Evolutionary conservation across 2,888 invertebrate genomes (phyloP), one percentile per base, ranked within the genome.

Genomic region (Rhagophthalmus giganteus): DNA sequence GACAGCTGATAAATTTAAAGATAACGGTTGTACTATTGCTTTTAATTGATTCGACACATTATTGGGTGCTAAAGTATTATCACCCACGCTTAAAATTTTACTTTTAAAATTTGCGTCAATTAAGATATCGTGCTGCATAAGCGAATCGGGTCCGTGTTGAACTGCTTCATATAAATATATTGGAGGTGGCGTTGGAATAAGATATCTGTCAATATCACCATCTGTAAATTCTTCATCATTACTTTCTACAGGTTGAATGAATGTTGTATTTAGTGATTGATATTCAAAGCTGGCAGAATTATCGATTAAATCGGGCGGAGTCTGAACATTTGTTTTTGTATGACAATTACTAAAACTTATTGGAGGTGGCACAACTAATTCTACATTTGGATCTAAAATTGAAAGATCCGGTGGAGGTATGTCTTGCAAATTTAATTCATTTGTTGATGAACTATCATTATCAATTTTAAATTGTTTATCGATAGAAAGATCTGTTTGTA

Each of bases 291-390:
- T 27, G 6, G 27, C 3, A 27, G 3, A 27, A 9, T 2, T 2
- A n/a, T n/a, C 8, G 9, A 27, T 9, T 27, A 9, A 27, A 27
- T 7, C 3, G 3, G 20, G 20, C 20, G 7, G 7, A 5, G 3
- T 20, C 3, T 20, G 4, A 20, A 20, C 20, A 5, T 3, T 7
- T 5, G 20, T 7, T 20, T 3, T 5, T 5, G 3, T 7, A 20
- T 20, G 7, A 20, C 3, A 20, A 30, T 37, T 28, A 34, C 42
- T 45, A 27, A 57, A 57, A 40, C 49, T 44, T 28, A 39, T 6
- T 10, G 57, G 57, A 2, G 57, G 57, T 5, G 57, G 54, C 20
- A 57, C 33, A 26, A 57, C 26, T n/a, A 11, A 10, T 10, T 31
- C 31, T 7, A 31, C 9, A 11, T 31, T 2, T 5, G 7, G 7